Evolutionary conservation across 2,113 vertebrate genomes (phyloP).

Genomic region (Rhizomys pruinosus): DNA sequence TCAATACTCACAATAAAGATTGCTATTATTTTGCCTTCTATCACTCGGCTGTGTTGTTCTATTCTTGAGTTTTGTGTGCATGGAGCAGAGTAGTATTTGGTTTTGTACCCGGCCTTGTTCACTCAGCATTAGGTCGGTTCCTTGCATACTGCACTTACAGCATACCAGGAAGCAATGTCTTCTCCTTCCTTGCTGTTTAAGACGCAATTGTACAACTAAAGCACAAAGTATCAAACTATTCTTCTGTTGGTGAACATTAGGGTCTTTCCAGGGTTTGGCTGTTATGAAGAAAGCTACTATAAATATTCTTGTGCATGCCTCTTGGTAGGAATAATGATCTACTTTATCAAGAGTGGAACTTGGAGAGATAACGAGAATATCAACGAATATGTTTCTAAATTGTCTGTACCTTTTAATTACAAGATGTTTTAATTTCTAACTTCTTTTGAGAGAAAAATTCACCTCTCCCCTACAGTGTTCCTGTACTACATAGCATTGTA

Average conservation of each 20-base stretch:
- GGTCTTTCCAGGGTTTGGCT: slow-evolving; percentile 3
- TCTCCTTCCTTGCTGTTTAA: not conserved
- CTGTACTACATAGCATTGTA: too few species aligned
- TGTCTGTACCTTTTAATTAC: too few species aligned
- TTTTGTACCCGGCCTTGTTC: not conserved
- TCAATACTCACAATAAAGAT: not conserved
- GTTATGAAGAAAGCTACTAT: not conserved
- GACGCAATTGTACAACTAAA: slow-evolving; percentile 3
- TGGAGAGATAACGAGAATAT: not conserved
- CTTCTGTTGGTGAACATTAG: not conserved
- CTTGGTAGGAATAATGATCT: not conserved
- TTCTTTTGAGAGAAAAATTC: slow-evolving; percentile 23
- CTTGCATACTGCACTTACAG: not conserved
- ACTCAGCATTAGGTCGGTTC: not conserved
- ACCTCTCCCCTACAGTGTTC: not conserved
- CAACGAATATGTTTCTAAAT: slow-evolving; percentile 13
- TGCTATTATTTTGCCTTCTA: slow-evolving; percentile 22
- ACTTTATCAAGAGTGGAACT: not conserved
- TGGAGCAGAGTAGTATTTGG: not conserved
- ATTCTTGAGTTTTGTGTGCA: not conserved
- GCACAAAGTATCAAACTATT: not conserved
- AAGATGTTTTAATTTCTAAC: slow-evolving; percentile 32
- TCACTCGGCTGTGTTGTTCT: not conserved
- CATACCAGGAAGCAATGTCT: not conserved
- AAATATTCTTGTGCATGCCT: not conserved